Base-by-base conservation (phyloP, 1,140 invertebrate genomes). In the Tetragonula clypearis region DNA sequence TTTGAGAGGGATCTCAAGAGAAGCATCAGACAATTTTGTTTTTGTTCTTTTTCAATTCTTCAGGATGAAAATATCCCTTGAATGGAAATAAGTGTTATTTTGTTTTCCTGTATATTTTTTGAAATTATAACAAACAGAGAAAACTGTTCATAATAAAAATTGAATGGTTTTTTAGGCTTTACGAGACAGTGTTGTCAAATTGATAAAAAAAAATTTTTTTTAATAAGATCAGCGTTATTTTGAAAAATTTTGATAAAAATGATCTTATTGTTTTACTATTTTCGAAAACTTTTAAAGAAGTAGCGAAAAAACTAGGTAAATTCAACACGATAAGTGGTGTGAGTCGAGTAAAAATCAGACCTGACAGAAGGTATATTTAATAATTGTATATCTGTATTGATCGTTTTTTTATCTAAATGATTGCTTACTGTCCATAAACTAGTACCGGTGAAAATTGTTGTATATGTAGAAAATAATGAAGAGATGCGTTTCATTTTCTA, bases 341-440 rank as follows among this genome's bases (percentile, higher is more conserved):
- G 72, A 56, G 17, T 19, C 21, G 6, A 15, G 21, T 65, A 84
- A 17, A 62, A 72, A 58, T 84, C 75, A 72, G 68, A 53, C 77
- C 11, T 21, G 35, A 23, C n/a, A 21, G 2, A 26, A 78, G 41
- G 21, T 55, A 77, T 73, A 62, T 56, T 79, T 72, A 79, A 73
- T 68, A 23, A 71, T 14, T 56, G 14, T 5, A 9, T 49, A 49
- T 49, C 5, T 15, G 56, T 79, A 84, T 84, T 56, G 82, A 79
- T 84, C 6, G 6, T 84, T 84, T 62, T 72, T 58, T 73, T 79
- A 84, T 73, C 82, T 53, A 55, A 79, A 72, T 49, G 82, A 84
- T 84, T 79, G 76, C 76, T 84, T 84, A 79, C 79, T 77, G 56
- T 53, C 53, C 60, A 12, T 35, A 62, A 82, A 66, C 81, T 41